Percentiles rank a stretch among this genome's conserved stretches.
phyloP scores from a whole-genome alignment of 2,113 vertebrate species.

The Zingel zingel region DNA sequence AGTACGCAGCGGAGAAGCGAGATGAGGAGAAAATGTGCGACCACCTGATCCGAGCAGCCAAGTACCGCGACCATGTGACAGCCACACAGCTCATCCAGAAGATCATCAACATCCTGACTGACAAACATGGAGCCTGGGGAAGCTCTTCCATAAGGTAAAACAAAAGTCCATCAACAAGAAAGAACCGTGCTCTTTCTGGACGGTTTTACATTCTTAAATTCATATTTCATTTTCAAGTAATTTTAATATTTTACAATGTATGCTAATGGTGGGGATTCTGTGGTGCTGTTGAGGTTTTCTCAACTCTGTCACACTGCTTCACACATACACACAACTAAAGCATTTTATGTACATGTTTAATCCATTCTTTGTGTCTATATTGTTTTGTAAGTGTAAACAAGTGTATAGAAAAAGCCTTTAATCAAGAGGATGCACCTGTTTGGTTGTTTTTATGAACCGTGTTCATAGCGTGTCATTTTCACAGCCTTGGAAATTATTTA shows the following conservation, averaged over 20 bases:
- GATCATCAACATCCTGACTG: constrained; percentile 96
- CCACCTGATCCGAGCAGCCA: constrained; percentile 95
- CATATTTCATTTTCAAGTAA: background rate
- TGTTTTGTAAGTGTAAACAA: background rate
- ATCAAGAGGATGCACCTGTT: constrained; percentile 51
- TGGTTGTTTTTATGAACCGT: constrained; percentile 11
- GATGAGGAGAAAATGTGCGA: constrained; percentile 99
- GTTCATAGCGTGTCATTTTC: constrained; percentile 31
- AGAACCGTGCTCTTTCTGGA: background rate
- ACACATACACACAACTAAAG: background rate
- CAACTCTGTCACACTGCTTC: background rate
- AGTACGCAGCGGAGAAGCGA: constrained; percentile 95
- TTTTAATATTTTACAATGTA: background rate
- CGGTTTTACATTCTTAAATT: background rate
- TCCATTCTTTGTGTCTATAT: background rate
- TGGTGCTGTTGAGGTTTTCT: background rate
- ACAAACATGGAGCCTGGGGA: constrained; percentile 98
- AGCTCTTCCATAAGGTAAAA: constrained; percentile 90
- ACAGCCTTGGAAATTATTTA: constrained; percentile 39
- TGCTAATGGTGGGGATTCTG: background rate
- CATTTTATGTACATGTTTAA: background rate
- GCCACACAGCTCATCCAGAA: constrained; percentile 97
- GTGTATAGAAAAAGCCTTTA: constrained; percentile 9
- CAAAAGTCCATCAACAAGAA: background rate
- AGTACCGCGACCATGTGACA: constrained; percentile 96